phyloP scores from a whole-genome alignment of 1,140 invertebrate species.

The Schlechtendalia chinensis region DNA sequence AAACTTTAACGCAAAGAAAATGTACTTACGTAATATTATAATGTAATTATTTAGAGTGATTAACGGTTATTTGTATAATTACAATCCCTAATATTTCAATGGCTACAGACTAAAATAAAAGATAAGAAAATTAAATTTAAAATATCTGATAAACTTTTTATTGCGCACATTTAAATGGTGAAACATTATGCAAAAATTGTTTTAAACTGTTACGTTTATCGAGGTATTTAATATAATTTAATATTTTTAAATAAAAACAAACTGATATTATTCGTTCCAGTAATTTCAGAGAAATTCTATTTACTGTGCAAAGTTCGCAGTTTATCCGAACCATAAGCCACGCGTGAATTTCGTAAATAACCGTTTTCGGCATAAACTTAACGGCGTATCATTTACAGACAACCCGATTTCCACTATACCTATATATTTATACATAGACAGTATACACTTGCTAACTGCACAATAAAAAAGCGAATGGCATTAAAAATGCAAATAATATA shows the following conservation, averaged over 20 bases:
- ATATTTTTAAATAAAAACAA: slow-evolving; percentile 5
- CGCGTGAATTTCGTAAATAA: not conserved
- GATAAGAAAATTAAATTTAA: too few relatives aligned
- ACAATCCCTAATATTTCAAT: too few relatives aligned
- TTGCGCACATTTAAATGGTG: too few relatives aligned
- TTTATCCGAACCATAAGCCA: not conserved
- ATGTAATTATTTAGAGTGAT: too few relatives aligned
- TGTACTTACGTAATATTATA: too few relatives aligned
- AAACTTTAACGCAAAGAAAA: too few relatives aligned
- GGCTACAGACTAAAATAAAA: too few relatives aligned
- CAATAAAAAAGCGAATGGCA: not conserved
- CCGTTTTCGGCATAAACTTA: not conserved
- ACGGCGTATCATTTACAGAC: not conserved
- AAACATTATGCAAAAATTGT: not conserved
- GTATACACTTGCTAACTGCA: too few relatives aligned
- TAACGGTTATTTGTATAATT: too few relatives aligned
- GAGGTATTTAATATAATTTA: not conserved
- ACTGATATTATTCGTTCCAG: slow-evolving; percentile 18
- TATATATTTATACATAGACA: too few relatives aligned
- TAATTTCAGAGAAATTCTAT: not conserved
- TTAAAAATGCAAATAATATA: slow-evolving; percentile 33
- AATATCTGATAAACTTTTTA: too few relatives aligned
- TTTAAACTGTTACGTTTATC: too few relatives aligned
- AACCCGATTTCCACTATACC: not conserved
- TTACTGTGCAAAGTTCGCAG: not conserved